phyloP scores from a whole-genome alignment of 2,113 vertebrate genomes.

The Calyptomena viridis region DNA sequence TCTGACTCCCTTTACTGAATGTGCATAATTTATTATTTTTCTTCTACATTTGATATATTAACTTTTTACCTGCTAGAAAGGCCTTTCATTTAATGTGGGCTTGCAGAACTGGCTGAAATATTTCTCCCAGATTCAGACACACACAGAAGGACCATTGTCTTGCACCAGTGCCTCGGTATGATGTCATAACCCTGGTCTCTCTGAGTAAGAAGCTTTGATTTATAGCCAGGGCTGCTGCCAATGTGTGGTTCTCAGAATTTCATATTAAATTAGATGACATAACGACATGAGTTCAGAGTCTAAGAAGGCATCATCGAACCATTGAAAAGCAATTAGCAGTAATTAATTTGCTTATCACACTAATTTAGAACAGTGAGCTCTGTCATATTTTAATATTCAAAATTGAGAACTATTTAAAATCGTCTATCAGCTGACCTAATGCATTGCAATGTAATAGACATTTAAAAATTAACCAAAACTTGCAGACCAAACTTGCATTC shows the following conservation, averaged over 20 bases:
- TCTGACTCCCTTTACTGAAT: slow-evolving; percentile 13
- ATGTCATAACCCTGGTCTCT: slow-evolving; percentile 40
- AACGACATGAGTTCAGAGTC: background rate
- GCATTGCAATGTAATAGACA: background rate
- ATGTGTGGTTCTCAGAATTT: background rate
- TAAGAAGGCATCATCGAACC: background rate
- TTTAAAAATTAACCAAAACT: background rate
- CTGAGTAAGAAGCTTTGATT: slow-evolving; percentile 38
- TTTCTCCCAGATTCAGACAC: slow-evolving; percentile 34
- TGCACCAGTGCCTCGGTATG: background rate
- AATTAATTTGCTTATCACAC: background rate
- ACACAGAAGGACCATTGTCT: slow-evolving; percentile 65
- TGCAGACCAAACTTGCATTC: background rate
- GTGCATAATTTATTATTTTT: slow-evolving; percentile 52
- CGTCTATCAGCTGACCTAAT: rapidly evolving
- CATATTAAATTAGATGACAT: slow-evolving; percentile 12
- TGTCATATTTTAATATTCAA: background rate
- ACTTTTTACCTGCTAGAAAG: slow-evolving; percentile 56
- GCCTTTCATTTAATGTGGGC: slow-evolving; percentile 25
- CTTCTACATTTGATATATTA: slow-evolving; percentile 44
- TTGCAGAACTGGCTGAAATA: slow-evolving; percentile 25
- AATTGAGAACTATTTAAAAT: background rate
- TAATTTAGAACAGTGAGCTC: background rate
- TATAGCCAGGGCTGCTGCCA: background rate
- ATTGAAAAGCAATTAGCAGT: slow-evolving; percentile 2